Base-by-base conservation (phyloP, 2,113 vertebrate species). In the Syngnathus typhle region DNA sequence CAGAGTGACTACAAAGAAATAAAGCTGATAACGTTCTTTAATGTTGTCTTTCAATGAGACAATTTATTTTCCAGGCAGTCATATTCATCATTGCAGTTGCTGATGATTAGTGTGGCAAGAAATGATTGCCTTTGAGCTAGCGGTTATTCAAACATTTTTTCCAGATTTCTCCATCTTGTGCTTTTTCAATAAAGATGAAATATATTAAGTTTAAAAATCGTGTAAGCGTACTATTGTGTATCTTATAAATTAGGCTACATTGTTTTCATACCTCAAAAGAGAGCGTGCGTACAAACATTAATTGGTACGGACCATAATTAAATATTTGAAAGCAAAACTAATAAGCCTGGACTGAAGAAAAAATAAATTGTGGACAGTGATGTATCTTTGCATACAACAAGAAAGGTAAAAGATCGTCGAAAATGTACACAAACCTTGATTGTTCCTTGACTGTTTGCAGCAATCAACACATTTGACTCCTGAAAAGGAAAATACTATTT, bases 381-480 rank as follows among this genome's bases (percentile, higher is more conserved):
- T 27, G 10, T 27, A 55, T 27, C 10, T 36, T 58, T 16, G 55
- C 13, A 58, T 36, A 32, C 27, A 2, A 36, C 55, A 16, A 36
- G 27, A 36, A 2, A 32, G 27, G 6, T 36, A 15, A 36, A 2
- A 15, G 27, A 32, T 32, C 27, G 3, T 3, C 2, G 55, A 41
- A 36, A 32, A 23, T n/a, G 41, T 36, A 36, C 76, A 89, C 93
- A 90, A 89, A 98, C 97, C 96, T 99, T 99, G 88, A 99, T 99
- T 89, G 97, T 99, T 92, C 97, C 97, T 93, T 99, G 97, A 93
- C 97, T 99, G 93, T 99, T 99, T 87, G 97, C 97, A 92, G 97
- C 97, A 85, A 98, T 98, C 87, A 99, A 90, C 75, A 99, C 96
- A 13, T 96, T 99, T 84, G 97, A 98, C 84, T 99, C 97, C 96